phyloP scores from a whole-genome alignment of 2,888 invertebrate species.

The Andrena flavipes region DNA sequence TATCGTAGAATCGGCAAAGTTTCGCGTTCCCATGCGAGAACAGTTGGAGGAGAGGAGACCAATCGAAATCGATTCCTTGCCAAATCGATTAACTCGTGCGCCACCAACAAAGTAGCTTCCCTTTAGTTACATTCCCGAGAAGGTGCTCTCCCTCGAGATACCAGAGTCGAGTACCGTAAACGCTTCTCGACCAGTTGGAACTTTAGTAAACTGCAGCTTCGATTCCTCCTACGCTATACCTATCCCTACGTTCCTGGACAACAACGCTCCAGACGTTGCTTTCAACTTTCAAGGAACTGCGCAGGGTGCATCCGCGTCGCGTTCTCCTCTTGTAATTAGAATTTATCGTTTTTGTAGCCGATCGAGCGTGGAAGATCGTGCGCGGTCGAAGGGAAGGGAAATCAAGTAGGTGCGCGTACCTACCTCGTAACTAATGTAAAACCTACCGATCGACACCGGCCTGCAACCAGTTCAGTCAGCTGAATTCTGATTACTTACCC shows the following conservation, averaged over 20 bases:
- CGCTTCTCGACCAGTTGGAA: conserved; percentile 6
- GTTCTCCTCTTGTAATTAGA: conserved; percentile 46
- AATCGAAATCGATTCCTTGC: conserved; percentile 10
- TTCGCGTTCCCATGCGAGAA: conserved; percentile 14
- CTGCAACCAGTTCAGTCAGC: background rate
- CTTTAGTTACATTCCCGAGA: conserved; percentile 5
- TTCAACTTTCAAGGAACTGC: conserved; percentile 7
- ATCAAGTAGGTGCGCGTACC: conserved; percentile 8
- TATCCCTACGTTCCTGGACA: background rate
- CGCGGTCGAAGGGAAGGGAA: conserved; percentile 27
- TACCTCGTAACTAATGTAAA: conserved; percentile 23
- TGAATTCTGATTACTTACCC: background rate
- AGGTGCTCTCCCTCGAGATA: conserved; percentile 1
- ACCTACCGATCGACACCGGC: background rate
- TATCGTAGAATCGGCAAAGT: background rate
- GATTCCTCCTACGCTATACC: background rate
- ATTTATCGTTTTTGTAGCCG: conserved; percentile 56
- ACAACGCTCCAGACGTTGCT: background rate
- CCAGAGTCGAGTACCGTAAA: conserved; percentile 14
- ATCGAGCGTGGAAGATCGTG: conserved; percentile 23
- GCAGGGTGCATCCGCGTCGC: conserved; percentile 7
- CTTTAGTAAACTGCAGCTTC: background rate
- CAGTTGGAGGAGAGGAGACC: background rate
- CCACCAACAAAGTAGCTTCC: background rate
- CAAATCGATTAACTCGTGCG: conserved; percentile 23